Percentiles rank a stretch among this genome's conserved stretches.
Evolutionary conservation across 1,140 invertebrate genomes (phyloP).

Genomic region (Calliphora vicina): DNA sequence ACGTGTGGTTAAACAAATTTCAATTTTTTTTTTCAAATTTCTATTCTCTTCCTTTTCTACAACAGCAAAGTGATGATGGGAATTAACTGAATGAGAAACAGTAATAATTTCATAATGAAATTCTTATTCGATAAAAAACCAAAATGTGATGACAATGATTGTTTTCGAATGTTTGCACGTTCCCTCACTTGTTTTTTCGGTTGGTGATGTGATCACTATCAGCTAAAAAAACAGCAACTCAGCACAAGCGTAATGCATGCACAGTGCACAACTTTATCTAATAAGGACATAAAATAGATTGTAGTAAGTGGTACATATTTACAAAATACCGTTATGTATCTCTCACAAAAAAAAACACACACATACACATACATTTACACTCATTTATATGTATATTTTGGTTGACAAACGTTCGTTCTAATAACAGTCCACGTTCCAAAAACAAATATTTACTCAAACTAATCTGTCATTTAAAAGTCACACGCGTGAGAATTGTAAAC

Average conservation of each 20-base stretch:
- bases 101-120: conserved; percentile 55
- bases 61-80: conserved; percentile 10
- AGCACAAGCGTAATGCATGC: background rate
- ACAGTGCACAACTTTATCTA: conserved; percentile 47
- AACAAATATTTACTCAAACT: conserved; percentile 61
- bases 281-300: conserved; percentile 49
- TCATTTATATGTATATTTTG: background rate
- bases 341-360: background rate
- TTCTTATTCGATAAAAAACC: background rate
- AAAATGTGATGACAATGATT: conserved; percentile 6
- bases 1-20: conserved; percentile 44
- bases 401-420: background rate
- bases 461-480: conserved; percentile 64
- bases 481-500: conserved; percentile 63
- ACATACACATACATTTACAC: no score
- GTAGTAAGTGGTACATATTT: background rate
- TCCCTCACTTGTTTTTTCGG: background rate
- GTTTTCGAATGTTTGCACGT: background rate
- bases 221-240: background rate
- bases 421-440: conserved; percentile 44
- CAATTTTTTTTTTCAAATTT: background rate
- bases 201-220: conserved; percentile 28
- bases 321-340: conserved; percentile 26
- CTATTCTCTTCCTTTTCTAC: background rate
- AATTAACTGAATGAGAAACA: conserved; percentile 56